Evolutionary conservation across 2,888 invertebrate species (phyloP), one percentile per base, ranked within the genome.

Genomic region (Erpobdella octoculata): DNA sequence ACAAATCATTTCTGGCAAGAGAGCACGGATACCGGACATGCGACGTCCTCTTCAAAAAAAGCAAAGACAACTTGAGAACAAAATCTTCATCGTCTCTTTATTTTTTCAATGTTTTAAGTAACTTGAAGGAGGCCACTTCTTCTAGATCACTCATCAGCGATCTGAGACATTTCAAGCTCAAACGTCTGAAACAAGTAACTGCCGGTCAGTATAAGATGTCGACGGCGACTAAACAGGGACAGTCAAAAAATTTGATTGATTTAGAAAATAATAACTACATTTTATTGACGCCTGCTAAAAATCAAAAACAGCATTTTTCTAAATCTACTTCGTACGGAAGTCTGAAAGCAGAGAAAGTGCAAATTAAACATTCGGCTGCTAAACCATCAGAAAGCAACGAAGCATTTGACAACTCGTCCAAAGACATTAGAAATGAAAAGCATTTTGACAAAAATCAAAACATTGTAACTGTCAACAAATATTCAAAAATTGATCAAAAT

Each of bases 11-110:
- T 1, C 21, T 15, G 21, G 21, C 53, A 5, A 53, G 28, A 53
- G 53, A 53, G 15, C 21, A 28, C 53, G 53, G 53, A 53, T n/a
- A n/a, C n/a, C n/a, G n/a, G n/a, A n/a, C n/a, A n/a, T n/a, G n/a
- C n/a, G 21, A 53, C 21, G 53, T 25, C 21, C 21, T 53, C 18
- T 53, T 53, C 53, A 53, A 53, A 53, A 53, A 53, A 28, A 53
- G 28, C 53, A 53, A 53, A 53, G 53, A 53, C 53, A 62, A 8
- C 21, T 37, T 69, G 35, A 69, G 46, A 28, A 31, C 69, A 2
- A 48, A 53, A 6, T 69, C 69, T 2, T 69, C 69, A 6, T 69
- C 69, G 21, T 69, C 69, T 53, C 33, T 69, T 15, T 58, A 53
- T 28, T 41, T 69, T 31, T 48, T 69, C 31, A 67, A 46, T 41